Base-by-base conservation (phyloP, 2,113 vertebrate species). In the Pholis gunnellus region DNA sequence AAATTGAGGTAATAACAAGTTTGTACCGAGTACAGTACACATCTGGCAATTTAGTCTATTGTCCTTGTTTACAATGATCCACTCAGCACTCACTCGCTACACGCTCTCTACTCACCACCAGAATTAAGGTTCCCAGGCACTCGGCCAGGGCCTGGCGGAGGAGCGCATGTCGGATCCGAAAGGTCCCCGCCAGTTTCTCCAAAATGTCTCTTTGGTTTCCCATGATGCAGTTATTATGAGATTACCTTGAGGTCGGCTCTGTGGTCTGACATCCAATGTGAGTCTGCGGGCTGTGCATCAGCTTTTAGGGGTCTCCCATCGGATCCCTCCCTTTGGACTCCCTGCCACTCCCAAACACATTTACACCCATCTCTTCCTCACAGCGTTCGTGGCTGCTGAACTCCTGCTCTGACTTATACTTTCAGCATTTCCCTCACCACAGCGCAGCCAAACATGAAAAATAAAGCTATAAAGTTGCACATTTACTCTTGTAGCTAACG, bases 131-230 rank as follows among this genome's bases (percentile, higher is more conserved):
- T 71, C 96, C 97, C 85, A 97, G 90, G 78, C 96, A 96, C 78
- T 97, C 97, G 0, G 97, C 96, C 89, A 98, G 90, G 0, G 95
- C 96, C 86, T 97, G 96, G 38, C 96, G 93, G 8, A 96, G 75
- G 68, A 97, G 86, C 50, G 90, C 90, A 68, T 96, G 95, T 52
- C 93, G 91, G 84, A 97, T 94, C 64, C 92, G 95, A 72, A 97
- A 92, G 89, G 92, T 92, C 20, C 89, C 91, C 14, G 95, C 92
- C 29, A 96, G 78, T 76, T 95, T 95, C 69, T 94, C 83, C 84
- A 96, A 87, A 78, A 96, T 1, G 1, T 95, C 91, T 92, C 95
- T 96, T 81, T 96, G 96, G 88, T 94, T 93, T 70, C 95, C 96
- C 96, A 97, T 97, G 17, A 1, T 90, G 78, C 40, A 40, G 46